Base-by-base conservation (phyloP, 2,113 vertebrate species). In the Felis chaus region DNA sequence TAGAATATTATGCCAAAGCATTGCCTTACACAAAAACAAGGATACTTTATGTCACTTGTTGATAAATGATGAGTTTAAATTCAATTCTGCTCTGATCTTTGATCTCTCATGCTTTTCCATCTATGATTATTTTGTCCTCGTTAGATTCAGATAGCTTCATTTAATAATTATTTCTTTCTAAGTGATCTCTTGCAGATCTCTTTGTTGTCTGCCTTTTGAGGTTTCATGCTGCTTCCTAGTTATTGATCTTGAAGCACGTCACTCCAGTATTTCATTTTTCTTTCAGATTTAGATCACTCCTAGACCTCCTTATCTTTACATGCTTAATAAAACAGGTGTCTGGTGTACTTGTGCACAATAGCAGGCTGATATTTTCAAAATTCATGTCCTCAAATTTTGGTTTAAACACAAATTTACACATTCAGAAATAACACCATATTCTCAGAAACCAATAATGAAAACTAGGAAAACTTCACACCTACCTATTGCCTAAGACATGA, bases 321-420 rank as follows among this genome's bases (percentile, higher is more conserved):
- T 71, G 10, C 2, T 71, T 84, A 89, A 33, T 61, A 94, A 89
- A 57, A 33, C 23, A 69, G 33, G 15, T 50, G 3, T 83, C 16
- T 73, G 36, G 5, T 94, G 18, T 81, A 68, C 27, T 96, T 65
- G 18, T 53, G 5, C 33, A 82, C 21, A 4, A 41, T 45, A 79
- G 91, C 29, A 76, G 16, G 61, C 15, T 69, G n/a, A 14, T 39
- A 94, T 71, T 95, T 91, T 89, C 39, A 96, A 78, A 91, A 94
- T 66, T 73, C 74, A 69, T 53, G 11, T 29, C 66, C 48, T 83
- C 16, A 86, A 84, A n/a, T 76, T 86, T 95, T 81, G 76, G 83
- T 55, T 74, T 55, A 94, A 9, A 53, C 53, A 31, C 12, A 33
- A 36, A 80, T 78, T 31, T 41, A 69, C 74, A 97, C 80, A 96